phyloP scores from a whole-genome alignment of 2,888 invertebrate genomes.

The Microdon myrmicae region DNA sequence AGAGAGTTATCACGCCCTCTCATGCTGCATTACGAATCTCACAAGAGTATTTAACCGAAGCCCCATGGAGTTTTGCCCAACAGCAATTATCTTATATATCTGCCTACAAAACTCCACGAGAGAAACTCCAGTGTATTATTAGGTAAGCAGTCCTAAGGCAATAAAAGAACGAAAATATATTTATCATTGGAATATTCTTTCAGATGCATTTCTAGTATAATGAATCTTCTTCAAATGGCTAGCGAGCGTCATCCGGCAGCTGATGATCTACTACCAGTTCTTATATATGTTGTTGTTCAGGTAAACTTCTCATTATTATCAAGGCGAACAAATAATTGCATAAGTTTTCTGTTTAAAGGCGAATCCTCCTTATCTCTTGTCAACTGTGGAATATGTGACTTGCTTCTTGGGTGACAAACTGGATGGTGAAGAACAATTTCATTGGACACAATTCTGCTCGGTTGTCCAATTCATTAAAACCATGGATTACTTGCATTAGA shows the following conservation, averaged over 20 bases:
- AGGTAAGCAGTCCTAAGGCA: slow-evolving; percentile 56
- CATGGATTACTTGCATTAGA: slow-evolving; percentile 71
- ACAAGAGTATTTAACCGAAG: slow-evolving; percentile 86
- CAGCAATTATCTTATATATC: slow-evolving; percentile 87
- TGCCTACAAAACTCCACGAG: slow-evolving; percentile 89
- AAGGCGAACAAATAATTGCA: background rate
- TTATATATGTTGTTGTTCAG: slow-evolving; percentile 96
- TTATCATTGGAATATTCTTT: no score
- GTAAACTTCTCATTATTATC: slow-evolving; percentile 66
- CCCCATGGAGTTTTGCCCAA: slow-evolving; percentile 96
- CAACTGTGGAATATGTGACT: slow-evolving; percentile 95
- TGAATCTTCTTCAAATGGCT: slow-evolving; percentile 90
- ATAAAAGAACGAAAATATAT: slow-evolving; percentile 54
- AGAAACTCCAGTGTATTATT: slow-evolving; percentile 73
- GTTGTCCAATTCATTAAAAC: slow-evolving; percentile 98
- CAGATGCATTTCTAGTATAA: slow-evolving; percentile 90
- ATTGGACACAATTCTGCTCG: slow-evolving; percentile 98
- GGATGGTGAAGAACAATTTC: slow-evolving; percentile 92
- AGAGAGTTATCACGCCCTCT: slow-evolving; percentile 78
- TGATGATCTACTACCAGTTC: slow-evolving; percentile 95
- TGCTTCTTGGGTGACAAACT: slow-evolving; percentile 87
- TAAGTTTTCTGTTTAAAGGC: slow-evolving; percentile 73
- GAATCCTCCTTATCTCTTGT: slow-evolving; percentile 92
- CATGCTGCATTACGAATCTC: slow-evolving; percentile 86
- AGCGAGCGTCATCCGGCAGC: slow-evolving; percentile 85